Evolutionary conservation across 1,140 invertebrate genomes (phyloP), one percentile per base, ranked within the genome.

Genomic region (Pomacea maculata): DNA sequence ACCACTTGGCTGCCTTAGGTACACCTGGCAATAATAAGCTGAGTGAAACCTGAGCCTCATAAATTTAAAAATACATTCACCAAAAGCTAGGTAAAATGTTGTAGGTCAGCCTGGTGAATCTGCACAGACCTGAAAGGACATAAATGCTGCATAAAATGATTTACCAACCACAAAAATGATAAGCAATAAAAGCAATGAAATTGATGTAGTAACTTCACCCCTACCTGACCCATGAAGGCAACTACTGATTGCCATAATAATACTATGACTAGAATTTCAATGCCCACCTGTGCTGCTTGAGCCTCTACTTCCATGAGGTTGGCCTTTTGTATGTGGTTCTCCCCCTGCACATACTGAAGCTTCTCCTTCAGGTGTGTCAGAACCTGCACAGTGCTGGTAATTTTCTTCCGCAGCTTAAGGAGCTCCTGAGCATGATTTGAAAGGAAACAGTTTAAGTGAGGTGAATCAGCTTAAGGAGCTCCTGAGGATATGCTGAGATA

Each of bases 321-420:
- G n/a, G 80, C 82, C 76, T 88, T 89, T 74, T 88, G 86, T 21
- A 88, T 85, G 54, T 87, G 84, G 83, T 91, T 91, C 82, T 91
- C 88, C 12, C 81, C 87, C 76, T 91, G 87, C 10, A 92, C 89
- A 85, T 91, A 92, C 84, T 92, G 89, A 45, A 92, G 84, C 82
- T 92, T 92, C 85, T 92, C 91, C 83, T 92, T 92, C 52, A 91
- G 81, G 84, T 92, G 91, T 21, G 91, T 92, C 75, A 92, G 82
- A 0, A 92, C 89, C 84, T 92, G 91, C n/a, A 92, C 90, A 15
- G 90, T 91, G 79, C 88, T 90, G 9, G 90, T 91, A 34, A 92
- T 92, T 85, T 92, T 92, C 84, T 91, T 91, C 21, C 89, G 82
- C 54, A 92, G 83, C 83, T 92, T 92, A 72, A 91, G 81, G 70